phyloP scores from a whole-genome alignment of 2,113 vertebrate species.

The Lethenteron camtschaticum region DNA sequence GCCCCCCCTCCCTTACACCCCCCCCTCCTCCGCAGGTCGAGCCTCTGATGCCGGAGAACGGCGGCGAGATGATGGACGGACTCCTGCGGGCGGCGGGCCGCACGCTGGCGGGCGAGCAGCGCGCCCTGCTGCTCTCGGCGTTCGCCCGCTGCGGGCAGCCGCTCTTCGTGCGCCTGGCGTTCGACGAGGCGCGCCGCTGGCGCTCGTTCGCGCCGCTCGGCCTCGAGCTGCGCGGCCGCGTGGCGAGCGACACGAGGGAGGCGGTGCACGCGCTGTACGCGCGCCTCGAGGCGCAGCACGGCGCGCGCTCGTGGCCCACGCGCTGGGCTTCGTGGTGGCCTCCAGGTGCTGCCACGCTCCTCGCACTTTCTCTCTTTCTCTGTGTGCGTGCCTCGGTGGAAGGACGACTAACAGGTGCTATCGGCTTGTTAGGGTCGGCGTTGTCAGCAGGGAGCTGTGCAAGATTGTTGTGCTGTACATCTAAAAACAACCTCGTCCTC shows the following conservation, averaged over 20 bases:
- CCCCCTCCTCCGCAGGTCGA: background rate
- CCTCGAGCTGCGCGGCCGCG: constrained; percentile 10
- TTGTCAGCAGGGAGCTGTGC: no score
- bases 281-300: constrained; percentile 30
- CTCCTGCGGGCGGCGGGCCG: constrained; percentile 15
- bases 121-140: constrained; percentile 16
- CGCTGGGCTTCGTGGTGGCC: constrained; percentile 29
- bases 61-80: constrained; percentile 19
- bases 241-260: constrained; percentile 20
- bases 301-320: constrained; percentile 21
- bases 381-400: no score
- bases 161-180: constrained; percentile 28
- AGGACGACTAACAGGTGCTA: no score
- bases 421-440: no score
- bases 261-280: constrained; percentile 22
- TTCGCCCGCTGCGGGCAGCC: constrained; percentile 23
- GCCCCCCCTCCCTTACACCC: no score
- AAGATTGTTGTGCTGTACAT: no score
- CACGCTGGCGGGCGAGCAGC: constrained; percentile 19
- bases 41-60: constrained; percentile 20
- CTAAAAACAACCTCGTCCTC: no score
- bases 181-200: constrained; percentile 29
- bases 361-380: no score
- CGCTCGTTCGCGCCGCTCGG: constrained; percentile 20
- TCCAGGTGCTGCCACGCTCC: constrained; percentile 16